Conservation (phyloP, 2,888 invertebrate genomes). For the Spodoptera exigua region DNA sequence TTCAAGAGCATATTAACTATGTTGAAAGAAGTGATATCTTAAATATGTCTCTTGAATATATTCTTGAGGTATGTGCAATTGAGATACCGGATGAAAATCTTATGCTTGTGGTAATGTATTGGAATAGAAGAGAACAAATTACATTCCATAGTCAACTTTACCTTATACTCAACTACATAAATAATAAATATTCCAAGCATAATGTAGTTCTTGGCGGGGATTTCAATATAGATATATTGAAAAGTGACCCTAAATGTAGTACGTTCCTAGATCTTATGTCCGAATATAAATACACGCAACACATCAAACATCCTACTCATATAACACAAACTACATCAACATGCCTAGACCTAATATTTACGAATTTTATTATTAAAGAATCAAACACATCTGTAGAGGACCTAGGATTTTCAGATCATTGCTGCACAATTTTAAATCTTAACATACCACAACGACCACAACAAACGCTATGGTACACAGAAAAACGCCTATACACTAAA, state of each 20-base stretch:
- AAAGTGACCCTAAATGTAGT: not conserved
- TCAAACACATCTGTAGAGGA: slow-evolving; percentile 1
- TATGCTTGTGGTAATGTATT: slow-evolving; percentile 6
- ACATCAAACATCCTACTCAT: not conserved
- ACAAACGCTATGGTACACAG: slow-evolving; percentile 6
- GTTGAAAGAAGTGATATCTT: not conserved
- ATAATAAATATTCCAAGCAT: slow-evolving; percentile 6
- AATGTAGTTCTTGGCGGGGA: slow-evolving; percentile 9
- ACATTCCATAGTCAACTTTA: slow-evolving; percentile 8
- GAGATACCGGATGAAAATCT: not conserved
- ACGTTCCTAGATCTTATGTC: slow-evolving; percentile 6
- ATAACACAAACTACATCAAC: not conserved
- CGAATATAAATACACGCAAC: slow-evolving; percentile 8
- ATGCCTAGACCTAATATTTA: slow-evolving; percentile 18
- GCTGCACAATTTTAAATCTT: slow-evolving; percentile 1
- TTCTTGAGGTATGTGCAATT: slow-evolving; percentile 4
- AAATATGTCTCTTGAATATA: slow-evolving; percentile 8
- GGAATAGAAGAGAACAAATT: slow-evolving; percentile 10
- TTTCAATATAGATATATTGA: slow-evolving; percentile 9
- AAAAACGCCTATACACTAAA: slow-evolving; percentile 11
- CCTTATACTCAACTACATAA: not conserved
- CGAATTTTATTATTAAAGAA: slow-evolving; percentile 3
- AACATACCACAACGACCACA: not conserved
- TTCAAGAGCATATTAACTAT: not conserved
- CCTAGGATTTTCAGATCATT: slow-evolving; percentile 10